Base-by-base conservation (phyloP, 2,888 invertebrate genomes). In the Rhorus exstirpatorius region DNA sequence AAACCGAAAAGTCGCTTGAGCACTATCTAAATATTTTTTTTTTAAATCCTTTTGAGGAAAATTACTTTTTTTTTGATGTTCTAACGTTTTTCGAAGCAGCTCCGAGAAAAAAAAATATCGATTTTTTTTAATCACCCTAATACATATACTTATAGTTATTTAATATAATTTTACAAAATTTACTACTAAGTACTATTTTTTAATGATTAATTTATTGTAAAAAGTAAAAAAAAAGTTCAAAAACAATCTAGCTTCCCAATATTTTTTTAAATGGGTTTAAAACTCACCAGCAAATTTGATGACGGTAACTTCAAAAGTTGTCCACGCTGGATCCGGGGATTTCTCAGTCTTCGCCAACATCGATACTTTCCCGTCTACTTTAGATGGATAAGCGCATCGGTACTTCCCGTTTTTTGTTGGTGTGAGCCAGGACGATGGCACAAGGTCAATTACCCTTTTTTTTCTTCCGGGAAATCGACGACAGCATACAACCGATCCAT, bases 261-360 rank as follows among this genome's bases (percentile, higher is more conserved):
- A 44, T 7, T 12, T 44, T 4, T 31, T 31, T n/a, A 46, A 4
- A 14, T 1, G 46, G 14, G 46, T 46, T 46, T 2, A 46, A 46
- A 46, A 14, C 46, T 46, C 46, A 46, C 46, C 46, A 46, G 46
- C 46, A 46, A 46, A 46, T 17, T 46, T 46, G 6, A 46, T 46
- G n/a, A 46, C 14, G 46, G 46, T 46, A n/a, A 46, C 46, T 46
- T 46, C 14, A 46, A 2, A 46, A 6, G 46, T 46, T 46, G 46
- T 14, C 46, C 46, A 46, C 14, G 46, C 46, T 46, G 46, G 46
- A 46, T 46, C 17, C 17, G 46, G 46, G 46, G 46, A 46, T 46
- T 17, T 46, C 4, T 4, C 19, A 14, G 46, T 6, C 14, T 46
- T 17, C 6, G 46, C 46, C 46, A 46, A 46, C 46, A 17, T 46